Conservation (phyloP, 2,888 invertebrate species). For the Hyposoter dolosus region DNA sequence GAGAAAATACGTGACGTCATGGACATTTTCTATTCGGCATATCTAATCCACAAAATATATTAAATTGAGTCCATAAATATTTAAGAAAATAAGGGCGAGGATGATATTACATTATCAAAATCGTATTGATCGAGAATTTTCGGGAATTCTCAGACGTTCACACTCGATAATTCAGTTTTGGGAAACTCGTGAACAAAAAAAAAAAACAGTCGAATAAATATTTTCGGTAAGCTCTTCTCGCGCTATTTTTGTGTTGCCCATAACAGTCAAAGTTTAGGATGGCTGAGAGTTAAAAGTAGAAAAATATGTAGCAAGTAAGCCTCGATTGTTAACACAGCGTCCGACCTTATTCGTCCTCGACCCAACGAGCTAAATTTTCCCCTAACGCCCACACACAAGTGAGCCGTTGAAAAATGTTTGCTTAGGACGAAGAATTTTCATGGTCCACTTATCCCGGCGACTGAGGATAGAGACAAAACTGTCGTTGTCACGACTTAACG, state of each 20-base stretch:
- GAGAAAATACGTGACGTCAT: background rate
- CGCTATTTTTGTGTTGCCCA: background rate
- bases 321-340: constrained; percentile 17
- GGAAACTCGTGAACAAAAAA: background rate
- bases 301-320: background rate
- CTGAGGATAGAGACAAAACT: background rate
- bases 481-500: background rate
- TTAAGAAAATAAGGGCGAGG: background rate
- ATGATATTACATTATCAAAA: background rate
- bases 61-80: constrained; percentile 4
- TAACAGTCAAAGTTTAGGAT: background rate
- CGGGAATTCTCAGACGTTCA: too few species aligned
- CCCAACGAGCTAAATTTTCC: background rate
- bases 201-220: background rate
- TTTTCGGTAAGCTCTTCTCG: background rate
- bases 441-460: background rate
- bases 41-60: background rate
- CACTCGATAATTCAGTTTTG: background rate
- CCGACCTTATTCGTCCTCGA: constrained; percentile 6
- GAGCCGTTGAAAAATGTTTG: constrained; percentile 1
- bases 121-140: background rate
- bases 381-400: background rate
- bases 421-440: constrained; percentile 17
- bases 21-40: background rate
- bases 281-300: background rate